Conservation (phyloP, 2,888 invertebrate genomes). For the Andrena trimmerana region DNA sequence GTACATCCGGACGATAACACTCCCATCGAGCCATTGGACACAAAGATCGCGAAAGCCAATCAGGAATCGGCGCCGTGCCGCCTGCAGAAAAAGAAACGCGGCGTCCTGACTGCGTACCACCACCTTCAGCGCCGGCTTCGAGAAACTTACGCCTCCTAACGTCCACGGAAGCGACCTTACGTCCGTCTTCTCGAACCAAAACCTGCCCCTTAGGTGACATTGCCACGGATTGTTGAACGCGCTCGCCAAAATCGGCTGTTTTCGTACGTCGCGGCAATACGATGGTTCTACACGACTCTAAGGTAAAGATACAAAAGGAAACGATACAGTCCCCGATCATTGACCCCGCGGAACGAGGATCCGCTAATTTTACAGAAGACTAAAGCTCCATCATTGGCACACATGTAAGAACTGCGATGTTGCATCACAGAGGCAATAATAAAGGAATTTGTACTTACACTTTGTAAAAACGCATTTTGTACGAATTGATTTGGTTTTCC, state of each 20-base stretch:
- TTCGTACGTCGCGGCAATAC: constrained; percentile 1
- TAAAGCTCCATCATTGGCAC: constrained; percentile 11
- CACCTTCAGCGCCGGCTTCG: constrained; percentile 90
- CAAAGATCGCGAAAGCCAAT: constrained; percentile 79
- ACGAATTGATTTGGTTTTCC: constrained; percentile 41
- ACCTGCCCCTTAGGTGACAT: constrained; percentile 5
- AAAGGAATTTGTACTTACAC: constrained; percentile 82
- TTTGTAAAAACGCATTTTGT: constrained; percentile 58
- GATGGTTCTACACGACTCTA: neutral
- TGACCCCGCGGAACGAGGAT: neutral
- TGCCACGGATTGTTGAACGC: neutral
- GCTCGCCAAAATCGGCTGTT: neutral
- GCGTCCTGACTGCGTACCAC: constrained; percentile 90
- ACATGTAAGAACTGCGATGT: constrained; percentile 42
- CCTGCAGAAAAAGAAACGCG: constrained; percentile 85
- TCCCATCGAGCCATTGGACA: constrained; percentile 86
- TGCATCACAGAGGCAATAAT: constrained; percentile 70
- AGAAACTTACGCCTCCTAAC: constrained; percentile 88
- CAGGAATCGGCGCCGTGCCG: constrained; percentile 83
- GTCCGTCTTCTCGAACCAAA: neutral
- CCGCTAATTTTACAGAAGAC: constrained; percentile 3
- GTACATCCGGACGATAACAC: constrained; percentile 90
- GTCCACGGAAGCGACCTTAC: neutral
- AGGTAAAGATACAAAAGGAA: neutral
- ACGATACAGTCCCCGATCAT: neutral